Base-by-base conservation (phyloP, 2,113 vertebrate genomes). In the Equus quagga region DNA sequence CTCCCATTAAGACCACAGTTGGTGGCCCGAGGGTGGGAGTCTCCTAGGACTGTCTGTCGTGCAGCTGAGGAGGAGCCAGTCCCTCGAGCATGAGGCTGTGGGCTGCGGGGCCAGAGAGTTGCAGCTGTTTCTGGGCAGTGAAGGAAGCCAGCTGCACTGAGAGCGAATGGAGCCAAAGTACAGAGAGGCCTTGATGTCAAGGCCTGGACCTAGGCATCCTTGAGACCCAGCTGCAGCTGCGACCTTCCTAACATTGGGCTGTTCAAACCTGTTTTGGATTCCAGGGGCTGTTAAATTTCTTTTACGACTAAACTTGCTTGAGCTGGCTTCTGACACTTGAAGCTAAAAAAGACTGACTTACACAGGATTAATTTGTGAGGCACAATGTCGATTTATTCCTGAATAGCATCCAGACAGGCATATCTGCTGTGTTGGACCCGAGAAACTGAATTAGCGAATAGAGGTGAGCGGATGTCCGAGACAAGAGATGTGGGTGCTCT, bases 131-230 rank as follows among this genome's bases (percentile, higher is more conserved):
- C 10, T 49, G 75, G 44, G 31, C 12, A 15, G 8, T 0, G 2
- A 44, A 28, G n/a, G 76, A 41, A 51, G 49, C 41, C 60, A 19
- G 60, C 26, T 7, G 19, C 15, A 0, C 6, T 4, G 33, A 62
- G 15, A 31, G 18, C 0, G 5, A 8, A 54, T 0, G 19, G 3
- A 62, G 13, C 44, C 33, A 6, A 18, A 0, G 1, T 4, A 14
- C 58, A 8, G 1, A 21, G 79, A 33, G 58, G 8, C 41, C 36
- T 56, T n/a, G 5, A 33, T 6, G 26, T 51, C 58, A 64, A 89
- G 79, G 83, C 60, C 65, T 11, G 24, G 58, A 31, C 36, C 69
- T 15, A 33, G 49, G 1, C n/a, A 1, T 58, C 82, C 87, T 88
- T 58, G 87, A 51, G 79, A 33, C 41, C 19, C 46, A 60, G 46